These are phyloP conservation scores for Botrylloides violaceus DNA, from an alignment of 23 tunicate genomes.

Conservation along the genomic window DNA sequence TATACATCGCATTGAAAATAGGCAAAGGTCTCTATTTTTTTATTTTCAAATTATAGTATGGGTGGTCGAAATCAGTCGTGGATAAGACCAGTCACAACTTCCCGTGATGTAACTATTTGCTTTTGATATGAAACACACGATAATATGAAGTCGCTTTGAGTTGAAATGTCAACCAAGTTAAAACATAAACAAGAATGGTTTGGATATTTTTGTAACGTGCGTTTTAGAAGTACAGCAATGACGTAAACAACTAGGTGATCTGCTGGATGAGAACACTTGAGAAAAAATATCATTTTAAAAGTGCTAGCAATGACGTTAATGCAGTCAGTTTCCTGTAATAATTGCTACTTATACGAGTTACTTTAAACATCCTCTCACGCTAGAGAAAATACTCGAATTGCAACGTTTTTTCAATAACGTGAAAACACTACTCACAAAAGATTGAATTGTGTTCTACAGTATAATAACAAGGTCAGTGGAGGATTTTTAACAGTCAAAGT, in stretches of 20 bases:
- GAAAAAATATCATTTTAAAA: not conserved
- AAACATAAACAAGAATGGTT: no score
- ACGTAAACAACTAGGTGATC: not conserved
- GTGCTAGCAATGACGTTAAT: not conserved
- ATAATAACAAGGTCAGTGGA: not conserved
- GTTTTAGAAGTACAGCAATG: not conserved
- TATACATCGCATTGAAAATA: no score
- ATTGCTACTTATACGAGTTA: not conserved
- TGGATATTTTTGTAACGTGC: not conserved
- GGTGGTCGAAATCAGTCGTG: no score
- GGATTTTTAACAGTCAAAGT: not conserved
- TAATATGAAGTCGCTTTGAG: not conserved
- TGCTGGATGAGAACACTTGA: not conserved
- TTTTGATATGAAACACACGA: not conserved
- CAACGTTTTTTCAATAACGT: not conserved
- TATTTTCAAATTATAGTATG: no score
- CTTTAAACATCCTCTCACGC: not conserved
- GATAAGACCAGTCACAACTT: no score
- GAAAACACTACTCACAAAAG: not conserved
- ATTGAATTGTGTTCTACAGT: not conserved
- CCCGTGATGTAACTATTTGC: not conserved
- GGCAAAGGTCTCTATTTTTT: no score
- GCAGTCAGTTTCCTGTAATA: constrained; percentile 3
- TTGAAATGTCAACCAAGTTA: not conserved
- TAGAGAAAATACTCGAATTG: not conserved